A percentile compares a stretch with the other conserved stretches of the same genome.
phyloP scores from a whole-genome alignment of 2,888 invertebrate species.

The Zhuqinia jingwanae region DNA sequence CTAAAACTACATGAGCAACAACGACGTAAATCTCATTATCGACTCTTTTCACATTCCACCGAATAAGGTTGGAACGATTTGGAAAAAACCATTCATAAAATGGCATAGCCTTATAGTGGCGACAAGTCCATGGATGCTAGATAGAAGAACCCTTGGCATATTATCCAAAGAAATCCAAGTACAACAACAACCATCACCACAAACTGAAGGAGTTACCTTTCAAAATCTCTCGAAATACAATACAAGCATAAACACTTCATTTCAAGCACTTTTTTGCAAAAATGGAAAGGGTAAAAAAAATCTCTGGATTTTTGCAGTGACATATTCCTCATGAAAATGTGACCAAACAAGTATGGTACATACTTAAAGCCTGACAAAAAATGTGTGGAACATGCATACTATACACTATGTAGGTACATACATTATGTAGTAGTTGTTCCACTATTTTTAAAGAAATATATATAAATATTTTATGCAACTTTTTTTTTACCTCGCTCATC shows the following conservation, averaged over 20 bases:
- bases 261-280: constrained; percentile 1
- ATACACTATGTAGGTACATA: not conserved
- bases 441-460: not conserved
- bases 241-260: constrained; percentile 30
- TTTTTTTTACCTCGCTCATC: constrained; percentile 16
- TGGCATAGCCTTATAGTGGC: not conserved
- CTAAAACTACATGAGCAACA: constrained; percentile 41
- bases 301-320: not conserved
- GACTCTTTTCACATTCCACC: constrained; percentile 38
- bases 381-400: not conserved
- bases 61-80: constrained; percentile 14
- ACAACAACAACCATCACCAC: not conserved
- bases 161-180: not conserved
- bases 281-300: not conserved
- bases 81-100: too few species aligned
- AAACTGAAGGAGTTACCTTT: not conserved
- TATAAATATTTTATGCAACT: constrained; percentile 21
- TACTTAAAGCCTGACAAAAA: not conserved
- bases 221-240: constrained; percentile 18
- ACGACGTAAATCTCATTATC: constrained; percentile 40
- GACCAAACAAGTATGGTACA: not conserved
- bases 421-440: not conserved
- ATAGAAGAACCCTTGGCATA: not conserved
- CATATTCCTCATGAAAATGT: not conserved
- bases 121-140: not conserved